phyloP scores from a whole-genome alignment of 2,888 invertebrate species.

The Agrilus cyanescens region DNA sequence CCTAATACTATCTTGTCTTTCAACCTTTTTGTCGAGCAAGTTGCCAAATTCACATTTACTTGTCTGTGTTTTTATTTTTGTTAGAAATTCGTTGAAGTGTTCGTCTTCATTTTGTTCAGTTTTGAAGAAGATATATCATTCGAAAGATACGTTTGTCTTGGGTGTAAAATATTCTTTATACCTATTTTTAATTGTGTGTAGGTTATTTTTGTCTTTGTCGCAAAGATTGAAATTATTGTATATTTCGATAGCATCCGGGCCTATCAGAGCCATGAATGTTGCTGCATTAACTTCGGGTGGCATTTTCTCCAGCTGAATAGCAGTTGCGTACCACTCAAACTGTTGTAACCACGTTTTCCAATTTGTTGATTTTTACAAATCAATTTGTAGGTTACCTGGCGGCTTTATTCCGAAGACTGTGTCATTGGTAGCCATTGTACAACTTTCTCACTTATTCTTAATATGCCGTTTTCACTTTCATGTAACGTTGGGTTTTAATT shows the following conservation, averaged over 20 bases:
- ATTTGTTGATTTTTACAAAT: background rate
- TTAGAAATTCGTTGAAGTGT: slow-evolving; percentile 13
- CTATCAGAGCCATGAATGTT: slow-evolving; percentile 12
- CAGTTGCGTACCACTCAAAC: slow-evolving; percentile 14
- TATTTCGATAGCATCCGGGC: slow-evolving; percentile 10
- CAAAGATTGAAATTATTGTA: slow-evolving; percentile 12
- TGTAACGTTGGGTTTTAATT: no score
- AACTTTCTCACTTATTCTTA: no score
- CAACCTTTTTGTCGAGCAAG: slow-evolving; percentile 10
- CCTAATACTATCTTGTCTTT: slow-evolving; percentile 14
- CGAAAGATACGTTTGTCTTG: slow-evolving; percentile 15
- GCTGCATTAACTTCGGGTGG: slow-evolving; percentile 12
- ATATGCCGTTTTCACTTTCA: no score
- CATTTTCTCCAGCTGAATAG: slow-evolving; percentile 10
- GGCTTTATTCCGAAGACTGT: background rate
- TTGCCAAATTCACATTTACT: slow-evolving; percentile 12
- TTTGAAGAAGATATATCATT: slow-evolving; percentile 18
- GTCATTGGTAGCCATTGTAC: background rate
- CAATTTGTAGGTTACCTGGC: background rate
- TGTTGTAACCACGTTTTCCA: slow-evolving; percentile 13
- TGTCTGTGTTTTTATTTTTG: slow-evolving; percentile 8
- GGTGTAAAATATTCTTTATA: slow-evolving; percentile 17
- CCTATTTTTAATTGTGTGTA: slow-evolving; percentile 10
- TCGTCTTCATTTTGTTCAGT: slow-evolving; percentile 13
- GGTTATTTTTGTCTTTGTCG: slow-evolving; percentile 7